Conservation (phyloP, 2,113 vertebrate species). For the Agelaius phoeniceus region DNA sequence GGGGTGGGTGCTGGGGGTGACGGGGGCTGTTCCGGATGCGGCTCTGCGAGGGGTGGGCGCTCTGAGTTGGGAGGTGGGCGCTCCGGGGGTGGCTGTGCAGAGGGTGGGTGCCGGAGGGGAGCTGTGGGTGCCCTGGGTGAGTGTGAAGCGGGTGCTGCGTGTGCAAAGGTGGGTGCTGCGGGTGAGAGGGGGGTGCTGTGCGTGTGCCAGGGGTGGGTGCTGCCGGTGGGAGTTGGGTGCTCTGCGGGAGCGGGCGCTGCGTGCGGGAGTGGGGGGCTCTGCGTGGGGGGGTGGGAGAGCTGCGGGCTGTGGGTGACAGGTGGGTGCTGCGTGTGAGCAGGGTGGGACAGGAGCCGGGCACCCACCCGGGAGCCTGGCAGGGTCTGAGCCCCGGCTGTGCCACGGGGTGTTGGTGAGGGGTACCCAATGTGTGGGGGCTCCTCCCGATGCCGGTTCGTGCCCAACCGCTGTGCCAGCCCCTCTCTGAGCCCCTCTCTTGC, state of each 20-base stretch:
- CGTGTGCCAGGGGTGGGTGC: not conserved
- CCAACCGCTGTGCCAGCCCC: not conserved
- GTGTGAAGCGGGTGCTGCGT: not conserved
- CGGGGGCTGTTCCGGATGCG: not conserved
- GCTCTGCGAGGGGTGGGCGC: not conserved
- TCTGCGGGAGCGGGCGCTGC: not conserved
- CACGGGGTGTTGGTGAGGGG: rapidly evolving
- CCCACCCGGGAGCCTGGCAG: not conserved
- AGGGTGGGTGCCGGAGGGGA: not conserved
- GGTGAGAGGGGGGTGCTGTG: not conserved
- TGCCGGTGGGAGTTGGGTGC: not conserved
- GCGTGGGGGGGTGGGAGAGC: not conserved
- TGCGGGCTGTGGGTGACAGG: not conserved
- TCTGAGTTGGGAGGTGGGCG: not conserved
- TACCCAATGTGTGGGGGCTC: not conserved
- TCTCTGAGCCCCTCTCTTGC: not conserved
- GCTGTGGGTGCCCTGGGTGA: not conserved
- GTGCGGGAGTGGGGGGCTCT: not conserved
- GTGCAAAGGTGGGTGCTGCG: not conserved
- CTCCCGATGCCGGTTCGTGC: rapidly evolving
- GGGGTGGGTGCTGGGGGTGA: too few species aligned
- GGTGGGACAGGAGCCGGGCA: not conserved
- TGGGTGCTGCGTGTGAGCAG: not conserved
- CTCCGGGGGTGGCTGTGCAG: not conserved
- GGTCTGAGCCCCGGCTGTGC: not conserved